These are phyloP conservation scores for Lordiphosa collinella DNA, from an alignment of 1,140 invertebrate species.

Conservation along the genomic window DNA sequence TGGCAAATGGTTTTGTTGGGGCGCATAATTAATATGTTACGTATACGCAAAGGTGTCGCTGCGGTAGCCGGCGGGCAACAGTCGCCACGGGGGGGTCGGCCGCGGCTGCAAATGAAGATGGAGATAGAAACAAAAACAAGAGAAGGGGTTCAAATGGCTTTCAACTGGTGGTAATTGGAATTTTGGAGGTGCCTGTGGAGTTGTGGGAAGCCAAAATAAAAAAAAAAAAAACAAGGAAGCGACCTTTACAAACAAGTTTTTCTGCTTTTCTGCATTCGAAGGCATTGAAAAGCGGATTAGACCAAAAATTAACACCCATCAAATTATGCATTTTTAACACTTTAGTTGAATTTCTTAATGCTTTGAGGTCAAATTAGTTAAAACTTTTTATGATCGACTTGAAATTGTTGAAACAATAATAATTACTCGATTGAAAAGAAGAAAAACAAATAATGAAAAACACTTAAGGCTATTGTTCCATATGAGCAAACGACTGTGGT, in stretches of 20 bases:
- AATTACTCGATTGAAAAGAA: slow-evolving; percentile 19
- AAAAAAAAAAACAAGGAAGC: slow-evolving; percentile 64
- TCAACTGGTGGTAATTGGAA: slow-evolving; percentile 51
- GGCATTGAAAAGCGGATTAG: slow-evolving; percentile 62
- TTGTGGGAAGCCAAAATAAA: slow-evolving; percentile 49
- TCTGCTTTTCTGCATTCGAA: slow-evolving; percentile 13
- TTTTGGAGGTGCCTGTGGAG: slow-evolving; percentile 40
- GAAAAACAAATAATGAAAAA: too few species aligned
- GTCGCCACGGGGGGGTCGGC: slow-evolving; percentile 26
- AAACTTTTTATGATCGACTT: slow-evolving; percentile 57
- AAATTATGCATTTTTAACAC: slow-evolving; percentile 61
- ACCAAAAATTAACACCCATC: slow-evolving; percentile 61
- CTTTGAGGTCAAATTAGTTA: slow-evolving; percentile 53
- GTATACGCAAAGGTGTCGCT: slow-evolving; percentile 64
- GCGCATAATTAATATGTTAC: slow-evolving; percentile 72
- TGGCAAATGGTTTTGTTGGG: slow-evolving; percentile 22
- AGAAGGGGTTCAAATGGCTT: slow-evolving; percentile 59
- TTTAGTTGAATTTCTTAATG: slow-evolving; percentile 39
- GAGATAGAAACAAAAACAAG: slow-evolving; percentile 39
- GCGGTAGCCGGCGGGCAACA: slow-evolving; percentile 41
- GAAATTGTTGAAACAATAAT: slow-evolving; percentile 20
- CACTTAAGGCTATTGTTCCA: slow-evolving; percentile 40
- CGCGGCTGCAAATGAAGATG: background rate
- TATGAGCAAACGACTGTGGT: slow-evolving; percentile 19
- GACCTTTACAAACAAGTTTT: slow-evolving; percentile 44